Base-by-base conservation (phyloP, 1,140 invertebrate genomes). In the Oreohelix idahoensis region DNA sequence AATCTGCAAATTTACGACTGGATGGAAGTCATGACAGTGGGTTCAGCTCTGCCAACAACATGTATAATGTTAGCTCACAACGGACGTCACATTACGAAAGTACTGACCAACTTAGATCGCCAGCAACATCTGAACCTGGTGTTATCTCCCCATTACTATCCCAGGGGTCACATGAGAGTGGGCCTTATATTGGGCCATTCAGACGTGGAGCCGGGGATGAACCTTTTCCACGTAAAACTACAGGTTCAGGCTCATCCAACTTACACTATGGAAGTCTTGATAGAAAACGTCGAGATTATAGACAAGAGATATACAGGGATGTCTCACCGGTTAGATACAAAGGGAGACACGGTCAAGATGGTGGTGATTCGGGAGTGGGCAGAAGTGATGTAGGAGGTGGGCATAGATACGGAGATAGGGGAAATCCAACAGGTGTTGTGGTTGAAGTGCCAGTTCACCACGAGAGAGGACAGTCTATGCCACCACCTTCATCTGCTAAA, bases 71-170 rank as follows among this genome's bases (percentile, higher is more conserved):
- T 17, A 84, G 74, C 23, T 87, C 89, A 20, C 88, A 89, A 77
- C 86, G 87, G 15, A 89, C 84, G 10, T 88, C 88, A 17, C 87
- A 88, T 79, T 90, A 90, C 80, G 87, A 90, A 39, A 90, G 89
- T 78, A 86, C 85, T 2, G 89, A 90, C 80, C 84, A 87, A 77
- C 76, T 89, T 15, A 84, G 87, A 70, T 86, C 86, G 20, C 84
- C 89, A 8, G 82, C 87, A 26, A 87, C 85, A 38, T 83, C 73
- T 49, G 80, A 82, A 42, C 75, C 79, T 32, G 84, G 81, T 45
- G 74, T 53, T 76, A 83, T 75, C 49, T 75, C 36, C 39, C 69
- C 79, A 4, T 66, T 73, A 73, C 69, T 42, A 17, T 36, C 45
- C 23, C 78, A 79, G 73, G 35, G 74, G 69, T 38, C 39, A 10